These are phyloP conservation scores for Cheilosia pagana DNA, from an alignment of 2,888 invertebrate species.

Conservation along the genomic window DNA sequence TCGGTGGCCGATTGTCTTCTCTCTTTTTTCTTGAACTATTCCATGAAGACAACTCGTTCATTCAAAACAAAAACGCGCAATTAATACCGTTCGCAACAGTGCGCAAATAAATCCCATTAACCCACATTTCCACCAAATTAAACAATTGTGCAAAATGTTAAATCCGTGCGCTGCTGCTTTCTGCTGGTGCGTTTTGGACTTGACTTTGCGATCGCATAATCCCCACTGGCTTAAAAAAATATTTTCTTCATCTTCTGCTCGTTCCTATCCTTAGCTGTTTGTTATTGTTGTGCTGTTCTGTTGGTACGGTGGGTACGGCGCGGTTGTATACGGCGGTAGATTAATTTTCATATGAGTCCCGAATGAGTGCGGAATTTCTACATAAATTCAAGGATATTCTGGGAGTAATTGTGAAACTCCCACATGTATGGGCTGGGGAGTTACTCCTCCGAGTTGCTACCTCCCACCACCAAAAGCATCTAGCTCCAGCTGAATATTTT, in stretches of 20 bases:
- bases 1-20: too few relatives aligned
- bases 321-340: conserved; percentile 13
- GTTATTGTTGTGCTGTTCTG: not conserved
- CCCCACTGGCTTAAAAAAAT: conserved; percentile 31
- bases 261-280: conserved; percentile 9
- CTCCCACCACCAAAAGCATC: not conserved
- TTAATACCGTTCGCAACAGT: not conserved
- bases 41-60: not conserved
- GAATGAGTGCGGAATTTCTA: conserved; percentile 39
- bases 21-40: too few relatives aligned
- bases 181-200: not conserved
- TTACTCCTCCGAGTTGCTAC: conserved; percentile 6
- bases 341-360: conserved; percentile 42
- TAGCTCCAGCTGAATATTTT: conserved; percentile 20
- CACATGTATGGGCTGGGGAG: conserved; percentile 6
- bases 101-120: conserved; percentile 37
- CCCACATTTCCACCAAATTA: conserved; percentile 52
- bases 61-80: conserved; percentile 1
- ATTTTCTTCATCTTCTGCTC: conserved; percentile 6
- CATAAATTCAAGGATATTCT: conserved; percentile 53
- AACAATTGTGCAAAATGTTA: conserved; percentile 54
- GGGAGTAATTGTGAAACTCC: conserved; percentile 44
- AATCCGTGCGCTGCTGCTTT: not conserved
- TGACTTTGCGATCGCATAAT: conserved; percentile 6
- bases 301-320: not conserved